Evolutionary conservation across 2,888 invertebrate species (phyloP).

Genomic region (Sphecodes monilicornis): DNA sequence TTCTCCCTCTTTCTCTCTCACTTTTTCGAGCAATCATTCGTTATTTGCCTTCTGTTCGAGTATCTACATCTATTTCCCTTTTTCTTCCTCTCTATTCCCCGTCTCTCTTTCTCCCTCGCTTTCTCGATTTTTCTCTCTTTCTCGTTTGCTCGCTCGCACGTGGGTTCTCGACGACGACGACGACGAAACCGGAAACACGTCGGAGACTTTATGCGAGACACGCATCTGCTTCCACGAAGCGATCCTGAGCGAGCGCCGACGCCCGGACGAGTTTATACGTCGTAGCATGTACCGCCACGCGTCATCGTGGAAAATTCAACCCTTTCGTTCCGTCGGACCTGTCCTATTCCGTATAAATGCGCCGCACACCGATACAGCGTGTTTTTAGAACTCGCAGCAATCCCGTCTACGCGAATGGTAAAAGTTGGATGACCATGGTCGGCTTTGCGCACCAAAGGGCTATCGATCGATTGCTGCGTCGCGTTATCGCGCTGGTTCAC

Average conservation of each 20-base stretch:
- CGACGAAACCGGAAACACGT: slow-evolving; percentile 67
- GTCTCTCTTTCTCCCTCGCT: not conserved
- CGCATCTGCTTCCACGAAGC: slow-evolving; percentile 61
- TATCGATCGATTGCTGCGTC: too few species aligned
- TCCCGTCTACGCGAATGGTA: too few species aligned
- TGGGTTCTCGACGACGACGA: slow-evolving; percentile 17
- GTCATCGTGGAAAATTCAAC: slow-evolving; percentile 35
- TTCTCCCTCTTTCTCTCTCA: slow-evolving; percentile 25
- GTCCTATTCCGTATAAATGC: too few species aligned
- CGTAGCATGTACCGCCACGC: not conserved
- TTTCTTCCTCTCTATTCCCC: not conserved
- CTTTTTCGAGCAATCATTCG: slow-evolving; percentile 40
- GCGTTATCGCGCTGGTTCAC: too few species aligned
- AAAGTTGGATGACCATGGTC: too few species aligned
- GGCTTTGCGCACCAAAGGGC: too few species aligned
- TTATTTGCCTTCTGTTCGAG: slow-evolving; percentile 27
- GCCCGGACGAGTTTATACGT: slow-evolving; percentile 32
- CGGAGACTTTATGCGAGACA: slow-evolving; percentile 61
- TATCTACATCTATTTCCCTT: slow-evolving; percentile 57
- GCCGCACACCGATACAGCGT: too few species aligned
- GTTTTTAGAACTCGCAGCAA: too few species aligned
- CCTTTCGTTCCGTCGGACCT: not conserved
- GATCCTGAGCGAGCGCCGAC: slow-evolving; percentile 46
- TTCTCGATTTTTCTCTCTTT: not conserved
- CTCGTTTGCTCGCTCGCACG: slow-evolving; percentile 33